Evolutionary conservation across 2,797 vertebrate genomes (phyloP).

Genomic region (Pseudochirops cupreus): DNA sequence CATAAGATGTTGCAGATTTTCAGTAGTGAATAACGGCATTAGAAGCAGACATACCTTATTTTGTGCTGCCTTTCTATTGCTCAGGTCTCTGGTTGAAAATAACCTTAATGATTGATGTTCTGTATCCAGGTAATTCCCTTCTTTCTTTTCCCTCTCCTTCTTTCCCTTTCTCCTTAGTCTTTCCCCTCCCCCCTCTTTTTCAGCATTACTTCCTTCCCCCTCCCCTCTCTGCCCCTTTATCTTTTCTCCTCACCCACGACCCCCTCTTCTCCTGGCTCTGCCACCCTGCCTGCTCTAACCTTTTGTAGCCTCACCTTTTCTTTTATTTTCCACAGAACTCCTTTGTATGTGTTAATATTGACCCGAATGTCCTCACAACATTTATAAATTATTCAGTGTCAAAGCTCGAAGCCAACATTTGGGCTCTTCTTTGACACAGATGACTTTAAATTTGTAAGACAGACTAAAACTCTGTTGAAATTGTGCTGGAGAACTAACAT

Average conservation of each 20-base stretch:
- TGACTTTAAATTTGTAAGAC: slow-evolving; percentile 9
- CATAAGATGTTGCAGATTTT: background rate
- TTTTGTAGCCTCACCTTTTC: slow-evolving; percentile 48
- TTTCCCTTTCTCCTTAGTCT: background rate
- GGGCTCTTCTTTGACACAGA: slow-evolving; percentile 49
- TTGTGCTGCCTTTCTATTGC: background rate
- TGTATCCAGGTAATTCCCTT: background rate
- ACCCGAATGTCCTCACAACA: slow-evolving; percentile 35
- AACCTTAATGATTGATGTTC: background rate
- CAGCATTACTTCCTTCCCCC: background rate
- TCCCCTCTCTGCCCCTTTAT: slow-evolving; percentile 5
- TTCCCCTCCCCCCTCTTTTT: background rate
- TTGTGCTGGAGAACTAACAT: background rate
- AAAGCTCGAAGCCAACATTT: slow-evolving; percentile 9
- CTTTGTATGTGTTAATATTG: slow-evolving; percentile 35
- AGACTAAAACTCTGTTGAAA: slow-evolving; percentile 15
- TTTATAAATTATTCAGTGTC: slow-evolving; percentile 23
- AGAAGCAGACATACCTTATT: background rate
- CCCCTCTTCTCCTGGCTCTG: slow-evolving; percentile 34
- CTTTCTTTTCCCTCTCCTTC: background rate
- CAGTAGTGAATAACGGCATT: background rate
- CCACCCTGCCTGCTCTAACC: background rate
- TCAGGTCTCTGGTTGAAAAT: background rate
- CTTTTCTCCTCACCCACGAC: background rate
- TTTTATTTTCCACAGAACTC: slow-evolving; percentile 13